phyloP scores from a whole-genome alignment of 2,113 vertebrate genomes.

The Erythrolamprus reginae region DNA sequence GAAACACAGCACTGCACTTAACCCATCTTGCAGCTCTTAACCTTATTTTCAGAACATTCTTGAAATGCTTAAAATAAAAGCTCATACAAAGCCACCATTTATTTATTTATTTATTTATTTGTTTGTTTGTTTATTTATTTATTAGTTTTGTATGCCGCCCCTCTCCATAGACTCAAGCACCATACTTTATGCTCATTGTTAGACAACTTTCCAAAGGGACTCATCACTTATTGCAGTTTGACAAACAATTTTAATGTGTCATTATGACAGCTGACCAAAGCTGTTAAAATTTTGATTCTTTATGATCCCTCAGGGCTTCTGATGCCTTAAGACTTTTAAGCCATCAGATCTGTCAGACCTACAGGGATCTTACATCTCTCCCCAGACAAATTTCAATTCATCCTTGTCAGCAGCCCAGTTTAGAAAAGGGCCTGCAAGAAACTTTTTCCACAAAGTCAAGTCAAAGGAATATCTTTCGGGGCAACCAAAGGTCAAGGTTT shows the following conservation, averaged over 20 bases:
- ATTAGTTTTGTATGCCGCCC: too few relatives aligned
- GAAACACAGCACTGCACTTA: not conserved
- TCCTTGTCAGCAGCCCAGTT: slow-evolving; percentile 17
- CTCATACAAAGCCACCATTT: not conserved
- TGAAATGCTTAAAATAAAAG: not conserved
- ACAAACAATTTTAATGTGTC: not conserved
- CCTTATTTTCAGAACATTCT: not conserved
- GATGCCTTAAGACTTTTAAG: not conserved
- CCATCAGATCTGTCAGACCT: not conserved
- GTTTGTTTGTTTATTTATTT: too few relatives aligned
- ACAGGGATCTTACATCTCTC: not conserved
- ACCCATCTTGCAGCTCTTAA: not conserved
- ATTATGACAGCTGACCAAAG: not conserved
- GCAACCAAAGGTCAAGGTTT: slow-evolving; percentile 38
- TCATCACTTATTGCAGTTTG: not conserved
- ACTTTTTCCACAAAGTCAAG: slow-evolving; percentile 55
- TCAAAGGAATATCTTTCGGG: slow-evolving; percentile 30
- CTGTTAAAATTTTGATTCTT: not conserved
- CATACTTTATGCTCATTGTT: not conserved
- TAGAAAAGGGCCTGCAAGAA: slow-evolving; percentile 46
- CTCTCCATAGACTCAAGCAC: too few relatives aligned
- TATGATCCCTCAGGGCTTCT: not conserved
- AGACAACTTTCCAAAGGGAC: not conserved
- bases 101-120: too few relatives aligned
- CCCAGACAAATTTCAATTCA: not conserved